Evolutionary conservation across 2,113 vertebrate genomes (phyloP), one percentile per base, ranked within the genome.

Genomic region (Pterocles burchelli): DNA sequence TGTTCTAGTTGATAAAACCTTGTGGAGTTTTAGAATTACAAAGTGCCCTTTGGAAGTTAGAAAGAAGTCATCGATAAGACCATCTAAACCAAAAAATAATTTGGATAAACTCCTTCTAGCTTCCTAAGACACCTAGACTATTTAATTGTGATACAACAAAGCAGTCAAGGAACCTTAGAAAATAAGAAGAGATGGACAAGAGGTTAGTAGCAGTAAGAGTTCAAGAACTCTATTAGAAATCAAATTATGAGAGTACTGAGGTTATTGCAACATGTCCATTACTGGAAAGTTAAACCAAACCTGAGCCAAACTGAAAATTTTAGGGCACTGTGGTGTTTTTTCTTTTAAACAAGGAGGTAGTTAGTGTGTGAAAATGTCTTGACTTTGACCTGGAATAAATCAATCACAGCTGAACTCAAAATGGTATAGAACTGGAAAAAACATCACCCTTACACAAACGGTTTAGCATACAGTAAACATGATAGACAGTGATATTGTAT

Each of bases 31-130:
- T 91, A 90, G 89, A 95, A 78, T 96, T 67, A 81, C 48, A 46
- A 96, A 93, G 63, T 70, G 82, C 75, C 62, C 90, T 85, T 97
- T 94, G 95, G 95, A 97, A 96, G 81, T 85, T 24, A 76, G 13
- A 93, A 93, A 75, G 52, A 93, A 94, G 49, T 83, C 62, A 91
- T 36, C 85, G 95, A 94, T 96, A 97, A 95, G 77, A 95, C 74
- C 65, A 84, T 67, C 49, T 89, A 95, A 96, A 94, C n/a, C 21
- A 26, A 10, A 20, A 73, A 83, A 46, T n/a, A 65, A 67, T 89
- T 82, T 63, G 75, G 76, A 84, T 80, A 89, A 96, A 66, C 28
- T 33, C 41, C 54, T 93, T 70, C 34, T 80, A 82, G 43, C 71
- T 85, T 91, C 72, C 61, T 71, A 67, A 79, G 20, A 55, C 0